Evolutionary conservation across 2,888 invertebrate species (phyloP), one percentile per base, ranked within the genome.

Genomic region (Phrixothrix hirtus): DNA sequence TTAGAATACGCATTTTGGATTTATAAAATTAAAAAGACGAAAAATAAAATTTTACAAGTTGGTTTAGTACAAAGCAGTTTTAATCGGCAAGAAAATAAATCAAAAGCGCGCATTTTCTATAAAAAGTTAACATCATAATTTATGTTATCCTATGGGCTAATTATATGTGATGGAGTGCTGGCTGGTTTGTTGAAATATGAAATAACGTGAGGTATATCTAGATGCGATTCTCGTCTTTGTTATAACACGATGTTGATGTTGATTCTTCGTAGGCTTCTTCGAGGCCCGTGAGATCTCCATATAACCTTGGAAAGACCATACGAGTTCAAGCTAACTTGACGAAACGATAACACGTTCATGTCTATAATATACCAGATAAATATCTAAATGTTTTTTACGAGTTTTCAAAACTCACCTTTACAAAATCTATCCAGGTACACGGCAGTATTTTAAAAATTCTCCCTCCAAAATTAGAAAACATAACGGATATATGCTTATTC

Each of bases 81-180:
- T 48, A 48, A 54, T 54, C 43, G 43, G 35, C 48, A 38, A 55
- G 58, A 60, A 66, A 68, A 72, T 71, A 71, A 70, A 68, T 68
- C 68, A 67, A 68, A 70, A 64, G 67, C 70, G 66, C 68, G 66
- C 65, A 65, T 72, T 72, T 71, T 71, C 68, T 73, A 72, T 71
- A 72, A 72, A 73, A 72, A 70, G 68, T 70, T 73, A 73, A 74
- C 72, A 72, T 73, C 73, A 72, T 74, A 73, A 74, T 74, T 74
- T 73, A 73, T 73, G 72, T 69, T 70, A 69, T 73, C 72, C 73
- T 71, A 44, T 63, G 63, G 72, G 73, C 73, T 73, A 74, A 74
- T 73, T 73, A 73, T 72, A 73, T 69, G 68, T 72, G 72, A 74
- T 70, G 72, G 70, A 70, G 65, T 67, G 63, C 63, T 55, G 66